Base-by-base conservation (phyloP, 2,888 invertebrate genomes). In the Pandemis heparana region DNA sequence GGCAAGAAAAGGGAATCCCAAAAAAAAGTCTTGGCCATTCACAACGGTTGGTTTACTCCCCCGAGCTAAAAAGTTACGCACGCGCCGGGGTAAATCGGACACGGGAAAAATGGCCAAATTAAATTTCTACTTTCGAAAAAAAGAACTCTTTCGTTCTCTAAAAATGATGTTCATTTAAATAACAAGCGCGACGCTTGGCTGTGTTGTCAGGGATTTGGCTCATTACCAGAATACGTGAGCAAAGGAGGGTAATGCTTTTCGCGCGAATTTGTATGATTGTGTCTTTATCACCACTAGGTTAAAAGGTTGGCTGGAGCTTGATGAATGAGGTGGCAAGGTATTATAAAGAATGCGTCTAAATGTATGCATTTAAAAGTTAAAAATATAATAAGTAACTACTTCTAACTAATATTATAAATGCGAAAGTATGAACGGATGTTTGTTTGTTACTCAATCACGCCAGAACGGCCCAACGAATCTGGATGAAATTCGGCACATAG, bases 11-110 rank as follows among this genome's bases (percentile, higher is more conserved):
- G 86, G 86, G 85, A 87, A 83, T 83, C 85, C 84, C 83, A 77
- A 89, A 74, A 89, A 41, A 87, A 89, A 87, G 83, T 88, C 88
- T 83, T 81, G 83, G 82, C 82, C 82, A 87, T 88, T 89, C 88
- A 89, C 85, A 86, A 87, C 85, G 87, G 85, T 87, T 86, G 89
- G 87, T 89, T 88, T 87, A 83, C 87, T 86, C 87, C 73, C 69
- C 87, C 85, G 86, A 89, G 85, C 83, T 85, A 85, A 86, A 88
- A 90, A 88, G 89, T 88, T 88, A 86, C 86, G 83, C 79, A 83
- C 83, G 80, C 75, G 81, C 79, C 80, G 80, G 81, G 82, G 78
- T 79, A 79, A 82, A 80, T 80, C 82, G 82, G 83, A 85, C 85
- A 85, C 81, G 79, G 65, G 62, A 65, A 85, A 85, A 86, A 85